Evolutionary conservation across 2,888 invertebrate genomes (phyloP).

Genomic region (Sminthurinus aureus): DNA sequence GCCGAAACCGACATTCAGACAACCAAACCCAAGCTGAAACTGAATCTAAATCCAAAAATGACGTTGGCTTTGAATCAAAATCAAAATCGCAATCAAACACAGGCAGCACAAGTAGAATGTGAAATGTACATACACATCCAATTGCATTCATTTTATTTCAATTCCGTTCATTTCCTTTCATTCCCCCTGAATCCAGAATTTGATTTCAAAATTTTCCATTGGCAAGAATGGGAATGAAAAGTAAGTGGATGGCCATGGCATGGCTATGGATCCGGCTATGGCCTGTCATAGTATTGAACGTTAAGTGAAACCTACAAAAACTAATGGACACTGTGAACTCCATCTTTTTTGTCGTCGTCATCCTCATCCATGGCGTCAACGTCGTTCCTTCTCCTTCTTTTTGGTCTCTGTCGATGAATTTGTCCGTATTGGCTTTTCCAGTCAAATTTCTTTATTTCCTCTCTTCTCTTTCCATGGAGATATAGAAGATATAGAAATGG

Average conservation of each 20-base stretch:
- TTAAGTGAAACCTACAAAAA: not conserved
- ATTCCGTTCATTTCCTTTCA: not conserved
- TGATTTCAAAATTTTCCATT: not conserved
- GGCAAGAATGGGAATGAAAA: not conserved
- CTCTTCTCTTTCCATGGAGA: too few relatives aligned
- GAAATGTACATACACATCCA: too few relatives aligned
- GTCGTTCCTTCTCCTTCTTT: not conserved
- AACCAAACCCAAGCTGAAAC: too few relatives aligned
- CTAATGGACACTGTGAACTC: not conserved
- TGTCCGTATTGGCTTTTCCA: not conserved
- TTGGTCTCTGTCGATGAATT: not conserved
- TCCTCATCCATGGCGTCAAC: not conserved
- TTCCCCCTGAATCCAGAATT: not conserved
- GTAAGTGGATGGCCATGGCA: not conserved
- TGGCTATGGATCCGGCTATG: not conserved
- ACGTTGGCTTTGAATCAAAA: too few relatives aligned
- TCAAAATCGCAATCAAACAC: too few relatives aligned
- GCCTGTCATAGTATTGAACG: not conserved
- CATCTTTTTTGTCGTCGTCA: conserved; percentile 6
- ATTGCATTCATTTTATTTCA: not conserved
- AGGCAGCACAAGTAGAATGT: too few relatives aligned
- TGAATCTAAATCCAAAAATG: too few relatives aligned
- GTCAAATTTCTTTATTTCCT: not conserved
- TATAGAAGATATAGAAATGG: too few relatives aligned
- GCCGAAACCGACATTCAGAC: too few relatives aligned